Evolutionary conservation across 2,888 invertebrate genomes (phyloP).

Genomic region (Chloroclysta siterata): DNA sequence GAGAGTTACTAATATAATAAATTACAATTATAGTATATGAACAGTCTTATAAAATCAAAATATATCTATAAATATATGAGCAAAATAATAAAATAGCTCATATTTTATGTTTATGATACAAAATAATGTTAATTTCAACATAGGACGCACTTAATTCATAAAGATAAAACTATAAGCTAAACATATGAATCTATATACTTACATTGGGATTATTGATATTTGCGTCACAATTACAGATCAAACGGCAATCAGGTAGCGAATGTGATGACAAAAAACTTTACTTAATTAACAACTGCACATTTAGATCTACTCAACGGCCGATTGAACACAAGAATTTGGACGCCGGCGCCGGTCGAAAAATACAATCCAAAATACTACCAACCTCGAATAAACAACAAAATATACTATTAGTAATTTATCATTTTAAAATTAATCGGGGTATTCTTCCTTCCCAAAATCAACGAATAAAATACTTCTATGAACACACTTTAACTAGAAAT

Average conservation of each 20-base stretch:
- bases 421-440: slow-evolving; percentile 14
- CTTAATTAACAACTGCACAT: slow-evolving; percentile 47
- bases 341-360: slow-evolving; percentile 63
- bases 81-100: slow-evolving; percentile 65
- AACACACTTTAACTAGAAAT: slow-evolving; percentile 44
- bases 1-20: slow-evolving; percentile 67
- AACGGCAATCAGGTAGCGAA: slow-evolving; percentile 23
- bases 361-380: slow-evolving; percentile 52
- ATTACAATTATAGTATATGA: slow-evolving; percentile 59
- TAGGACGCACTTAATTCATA: slow-evolving; percentile 63
- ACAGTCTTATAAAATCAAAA: slow-evolving; percentile 79
- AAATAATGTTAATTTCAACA: slow-evolving; percentile 55
- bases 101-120: slow-evolving; percentile 47
- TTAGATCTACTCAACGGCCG: slow-evolving; percentile 57
- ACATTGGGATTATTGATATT: slow-evolving; percentile 47
- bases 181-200: slow-evolving; percentile 44
- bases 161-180: slow-evolving; percentile 52
- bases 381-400: slow-evolving; percentile 23
- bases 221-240: slow-evolving; percentile 49
- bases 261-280: slow-evolving; percentile 52
- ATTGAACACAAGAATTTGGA: slow-evolving; percentile 77
- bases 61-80: slow-evolving; percentile 63
- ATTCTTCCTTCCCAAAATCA: slow-evolving; percentile 17
- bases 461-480: slow-evolving; percentile 36
- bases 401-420: slow-evolving; percentile 20